Evolutionary conservation across 2,888 invertebrate genomes (phyloP), one percentile per base, ranked within the genome.

Genomic region (Scelioninae gen. 1): DNA sequence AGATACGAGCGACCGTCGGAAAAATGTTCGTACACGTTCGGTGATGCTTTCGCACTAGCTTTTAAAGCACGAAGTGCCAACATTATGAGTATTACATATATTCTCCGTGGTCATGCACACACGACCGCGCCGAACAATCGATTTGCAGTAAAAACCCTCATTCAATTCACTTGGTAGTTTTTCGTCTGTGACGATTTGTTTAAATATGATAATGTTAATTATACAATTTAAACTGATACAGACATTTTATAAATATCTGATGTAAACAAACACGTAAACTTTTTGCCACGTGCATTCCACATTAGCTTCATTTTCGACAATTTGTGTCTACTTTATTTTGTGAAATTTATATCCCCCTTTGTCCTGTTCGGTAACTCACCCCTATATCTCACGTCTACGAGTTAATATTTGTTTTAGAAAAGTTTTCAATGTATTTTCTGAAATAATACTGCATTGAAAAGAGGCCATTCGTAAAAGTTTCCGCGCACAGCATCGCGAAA

Each of bases 351-450:
- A 58, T 51, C 34, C 49, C 43, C 0, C 49, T 58, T 66, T 68
- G 47, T 66, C 15, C 45, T 31, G 45, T 40, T 40, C 16, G 45
- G 15, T 47, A 23, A 45, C 45, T 43, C 56, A 9, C 16, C 38
- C 58, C 11, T 45, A 10, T 32, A 58, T 43, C 56, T 66, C 60
- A 60, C 29, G 74, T 77, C 49, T 65, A 32, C 65, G 23, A 74
- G 74, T 80, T 74, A 62, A 72, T 80, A 60, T 77, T 82, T 74
- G 72, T 74, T 74, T 72, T 68, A 65, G 62, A 62, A 77, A 82
- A 77, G 68, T 82, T 82, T 62, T 23, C 58, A 62, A 74, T 82
- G 72, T 78, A 78, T 72, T 82, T 77, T 77, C 63, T 77, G 66
- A 77, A 77, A 77, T 72, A 82, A 77, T 71, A 77, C 66, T 74